Percentiles rank a stretch among this genome's conserved stretches.
phyloP scores from a whole-genome alignment of 2,888 invertebrate species.

The Clitarchus hookeri region DNA sequence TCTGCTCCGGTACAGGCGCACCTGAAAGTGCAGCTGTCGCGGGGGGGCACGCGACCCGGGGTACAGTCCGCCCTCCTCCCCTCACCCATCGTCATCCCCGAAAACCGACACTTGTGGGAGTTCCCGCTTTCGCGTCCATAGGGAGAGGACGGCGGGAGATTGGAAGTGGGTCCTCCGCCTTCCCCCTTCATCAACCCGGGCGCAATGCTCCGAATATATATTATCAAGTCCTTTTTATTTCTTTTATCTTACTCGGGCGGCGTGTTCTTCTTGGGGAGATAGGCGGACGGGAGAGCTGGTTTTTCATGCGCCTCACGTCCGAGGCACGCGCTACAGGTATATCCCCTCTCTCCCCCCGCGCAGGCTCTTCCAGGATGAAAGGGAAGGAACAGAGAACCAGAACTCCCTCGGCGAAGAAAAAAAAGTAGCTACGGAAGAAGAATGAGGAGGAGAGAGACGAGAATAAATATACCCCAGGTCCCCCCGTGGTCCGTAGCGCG shows the following conservation, averaged over 20 bases:
- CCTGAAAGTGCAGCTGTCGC: not conserved
- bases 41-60: not conserved
- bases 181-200: not conserved
- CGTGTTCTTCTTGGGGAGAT: not conserved
- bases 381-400: conserved; percentile 40
- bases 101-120: not conserved
- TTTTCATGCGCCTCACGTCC: conserved; percentile 42
- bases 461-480: conserved; percentile 25
- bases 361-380: conserved; percentile 40
- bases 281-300: conserved; percentile 11
- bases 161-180: not conserved
- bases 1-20: too few relatives aligned
- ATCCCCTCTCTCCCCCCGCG: not conserved
- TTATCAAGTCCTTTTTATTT: not conserved
- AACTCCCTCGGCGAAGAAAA: not conserved
- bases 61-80: not conserved
- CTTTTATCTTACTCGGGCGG: not conserved
- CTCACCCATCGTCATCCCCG: too few relatives aligned
- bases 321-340: conserved; percentile 40
- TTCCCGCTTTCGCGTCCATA: not conserved
- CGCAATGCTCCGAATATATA: not conserved
- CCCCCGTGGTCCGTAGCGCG: conserved; percentile 5
- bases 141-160: not conserved
- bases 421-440: conserved; percentile 42
- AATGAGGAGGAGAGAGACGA: conserved; percentile 42